Evolutionary conservation across 2,888 invertebrate genomes (phyloP), one percentile per base, ranked within the genome.

Genomic region (Brenthis ino): DNA sequence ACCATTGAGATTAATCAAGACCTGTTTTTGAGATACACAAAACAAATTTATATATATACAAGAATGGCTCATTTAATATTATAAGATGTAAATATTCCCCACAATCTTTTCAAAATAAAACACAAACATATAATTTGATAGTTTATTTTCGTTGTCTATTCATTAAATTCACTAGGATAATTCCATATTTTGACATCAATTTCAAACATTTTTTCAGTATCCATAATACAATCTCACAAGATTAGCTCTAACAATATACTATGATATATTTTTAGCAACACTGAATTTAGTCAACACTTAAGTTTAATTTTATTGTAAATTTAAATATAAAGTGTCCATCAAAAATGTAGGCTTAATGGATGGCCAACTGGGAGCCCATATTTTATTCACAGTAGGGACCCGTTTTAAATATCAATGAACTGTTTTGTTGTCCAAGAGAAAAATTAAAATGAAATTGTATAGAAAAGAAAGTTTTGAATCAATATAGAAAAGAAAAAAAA

Each of bases 121-220:
- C 50, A 47, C 64, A 20, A n/a, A 67, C 56, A 64, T 63, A 65
- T 67, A 61, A 56, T 71, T 56, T 61, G 50, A 61, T 65, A 57
- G 68, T 71, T 69, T 73, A 70, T 74, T 74, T 43, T 74, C 74
- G 74, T 74, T 74, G 74, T 74, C 71, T 74, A 74, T 73, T 68
- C 50, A 65, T 66, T 70, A 66, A 57, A 64, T 57, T 70, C 64
- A 65, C 67, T 70, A 70, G 47, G 54, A 58, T 70, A 65, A 70
- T 68, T 68, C 12, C 54, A 68, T 64, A 64, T 57, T 43, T 65
- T 61, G 72, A 72, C 67, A 71, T 69, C 63, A 68, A 68, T 56
- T 69, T 67, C 57, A 56, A 67, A 67, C 57, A 68, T 64, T 64
- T 50, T 56, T 68, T 64, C 68, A 64, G 67, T 61, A 56, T 61